A percentile compares a stretch with the other conserved stretches of the same genome.
Conservation (phyloP, 2,113 vertebrate genomes). For the Butorides virescens region DNA sequence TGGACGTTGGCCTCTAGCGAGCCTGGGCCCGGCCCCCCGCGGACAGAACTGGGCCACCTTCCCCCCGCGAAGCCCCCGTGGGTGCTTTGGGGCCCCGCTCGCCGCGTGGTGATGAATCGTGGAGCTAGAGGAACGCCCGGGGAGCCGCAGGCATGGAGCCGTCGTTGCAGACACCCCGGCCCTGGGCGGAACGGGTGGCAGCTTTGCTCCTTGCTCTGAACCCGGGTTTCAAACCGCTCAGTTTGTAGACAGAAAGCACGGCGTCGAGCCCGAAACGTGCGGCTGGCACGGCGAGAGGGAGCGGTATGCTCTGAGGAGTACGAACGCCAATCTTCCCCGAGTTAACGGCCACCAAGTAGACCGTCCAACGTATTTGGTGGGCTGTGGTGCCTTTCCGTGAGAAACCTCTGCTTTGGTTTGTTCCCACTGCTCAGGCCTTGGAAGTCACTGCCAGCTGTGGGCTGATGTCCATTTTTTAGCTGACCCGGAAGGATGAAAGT, state of each 20-base stretch:
- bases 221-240: not conserved
- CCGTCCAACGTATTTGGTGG: not conserved
- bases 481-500: not conserved
- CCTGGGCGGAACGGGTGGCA: no score
- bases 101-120: fast-evolving
- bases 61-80: not conserved
- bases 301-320: not conserved
- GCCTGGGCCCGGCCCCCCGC: not conserved
- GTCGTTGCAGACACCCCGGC: not conserved
- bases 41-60: not conserved
- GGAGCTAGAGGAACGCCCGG: not conserved
- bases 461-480: not conserved
- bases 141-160: not conserved
- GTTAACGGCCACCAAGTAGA: not conserved
- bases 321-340: not conserved
- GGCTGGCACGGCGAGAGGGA: not conserved
- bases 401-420: not conserved
- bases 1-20: not conserved
- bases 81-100: not conserved
- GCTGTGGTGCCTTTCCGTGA: not conserved
- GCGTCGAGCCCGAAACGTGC: not conserved
- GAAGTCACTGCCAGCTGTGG: not conserved
- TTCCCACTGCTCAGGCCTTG: not conserved
- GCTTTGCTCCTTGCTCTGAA: not conserved
- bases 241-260: not conserved